phyloP scores from a whole-genome alignment of 2,797 vertebrate species.

The Moxostoma hubbsi region DNA sequence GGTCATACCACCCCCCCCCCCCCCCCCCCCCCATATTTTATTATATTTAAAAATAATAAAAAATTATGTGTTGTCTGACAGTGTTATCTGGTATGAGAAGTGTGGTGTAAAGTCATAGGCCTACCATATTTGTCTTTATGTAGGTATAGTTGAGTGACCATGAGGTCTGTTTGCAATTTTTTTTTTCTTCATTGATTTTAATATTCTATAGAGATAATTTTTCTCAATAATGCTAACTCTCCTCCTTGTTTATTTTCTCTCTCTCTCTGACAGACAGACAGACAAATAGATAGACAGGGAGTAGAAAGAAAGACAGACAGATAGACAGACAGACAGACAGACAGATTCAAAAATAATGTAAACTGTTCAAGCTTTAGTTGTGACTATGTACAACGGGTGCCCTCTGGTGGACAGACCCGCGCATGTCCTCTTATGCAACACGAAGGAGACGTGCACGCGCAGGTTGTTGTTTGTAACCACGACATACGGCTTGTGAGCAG shows the following conservation, averaged over 20 bases:
- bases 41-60: too few species aligned
- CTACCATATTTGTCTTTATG: neutral
- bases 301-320: too few species aligned
- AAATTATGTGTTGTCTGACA: too few species aligned
- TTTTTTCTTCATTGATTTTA: slow-evolving; percentile 1
- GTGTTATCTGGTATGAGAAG: neutral
- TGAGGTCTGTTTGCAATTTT: too few species aligned
- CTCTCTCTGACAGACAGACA: neutral
- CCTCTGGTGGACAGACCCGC: slow-evolving; percentile 39
- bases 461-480: neutral
- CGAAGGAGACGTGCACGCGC: slow-evolving; percentile 38
- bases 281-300: too few species aligned
- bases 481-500: neutral
- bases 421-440: slow-evolving; percentile 47
- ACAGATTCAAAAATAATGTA: too few species aligned
- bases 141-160: too few species aligned
- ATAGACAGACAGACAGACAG: too few species aligned
- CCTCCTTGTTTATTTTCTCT: neutral
- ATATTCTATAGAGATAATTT: slow-evolving; percentile 9
- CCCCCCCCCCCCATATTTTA: too few species aligned
- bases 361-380: neutral
- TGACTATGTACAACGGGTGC: neutral
- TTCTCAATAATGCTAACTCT: neutral
- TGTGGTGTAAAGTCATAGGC: neutral
- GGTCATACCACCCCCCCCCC: slow-evolving; percentile 1